Percentiles rank a stretch among this genome's conserved stretches.
Evolutionary conservation across 2,113 vertebrate species (phyloP).

Genomic region (Panurus biarmicus): DNA sequence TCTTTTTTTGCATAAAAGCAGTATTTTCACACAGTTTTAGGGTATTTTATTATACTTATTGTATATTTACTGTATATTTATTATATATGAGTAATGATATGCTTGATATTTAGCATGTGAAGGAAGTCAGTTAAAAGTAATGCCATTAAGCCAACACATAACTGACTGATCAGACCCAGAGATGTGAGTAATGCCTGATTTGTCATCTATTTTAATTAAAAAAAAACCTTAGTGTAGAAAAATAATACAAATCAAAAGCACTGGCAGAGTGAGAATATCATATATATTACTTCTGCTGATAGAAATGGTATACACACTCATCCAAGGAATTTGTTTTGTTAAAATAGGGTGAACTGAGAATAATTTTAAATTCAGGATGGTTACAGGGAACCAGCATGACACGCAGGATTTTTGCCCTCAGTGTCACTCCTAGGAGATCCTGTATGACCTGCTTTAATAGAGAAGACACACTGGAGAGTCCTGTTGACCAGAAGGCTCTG

Average conservation of each 20-base stretch:
- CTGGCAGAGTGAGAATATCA: not conserved
- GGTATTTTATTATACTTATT: not conserved
- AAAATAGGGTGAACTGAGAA: not conserved
- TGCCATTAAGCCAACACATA: not conserved
- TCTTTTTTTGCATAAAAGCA: not conserved
- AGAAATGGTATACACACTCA: not conserved
- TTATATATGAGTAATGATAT: not conserved
- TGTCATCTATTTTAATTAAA: not conserved
- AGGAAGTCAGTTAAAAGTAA: not conserved
- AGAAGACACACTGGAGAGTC: not conserved
- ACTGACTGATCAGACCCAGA: not conserved
- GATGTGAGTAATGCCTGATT: not conserved
- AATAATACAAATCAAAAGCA: not conserved
- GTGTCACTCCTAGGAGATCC: not conserved
- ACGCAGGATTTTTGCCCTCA: not conserved
- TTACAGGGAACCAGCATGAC: not conserved
- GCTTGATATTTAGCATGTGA: not conserved
- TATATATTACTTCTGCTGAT: not conserved
- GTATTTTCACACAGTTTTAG: not conserved
- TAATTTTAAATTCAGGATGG: not conserved
- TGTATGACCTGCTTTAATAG: not conserved
- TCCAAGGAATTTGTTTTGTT: not conserved
- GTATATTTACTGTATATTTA: not conserved
- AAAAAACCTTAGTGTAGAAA: not conserved
- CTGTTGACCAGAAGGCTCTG: rapidly evolving